phyloP scores from a whole-genome alignment of 2,888 invertebrate genomes.

The Drosophila heteroneura region DNA sequence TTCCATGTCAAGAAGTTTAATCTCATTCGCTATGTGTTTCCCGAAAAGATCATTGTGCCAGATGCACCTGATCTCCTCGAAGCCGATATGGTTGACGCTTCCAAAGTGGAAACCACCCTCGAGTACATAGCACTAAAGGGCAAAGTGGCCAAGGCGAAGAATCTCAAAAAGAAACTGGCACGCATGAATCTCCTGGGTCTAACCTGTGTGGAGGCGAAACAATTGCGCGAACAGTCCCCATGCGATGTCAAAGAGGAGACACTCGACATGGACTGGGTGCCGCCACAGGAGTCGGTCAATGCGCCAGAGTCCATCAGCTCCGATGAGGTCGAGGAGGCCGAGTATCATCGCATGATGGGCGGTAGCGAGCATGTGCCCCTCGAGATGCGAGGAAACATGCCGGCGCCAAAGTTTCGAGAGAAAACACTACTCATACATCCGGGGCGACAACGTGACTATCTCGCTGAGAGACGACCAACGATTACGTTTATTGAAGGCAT shows the following conservation, averaged over 20 bases:
- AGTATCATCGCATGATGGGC: conserved; percentile 26
- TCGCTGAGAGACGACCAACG: conserved; percentile 69
- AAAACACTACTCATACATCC: conserved; percentile 81
- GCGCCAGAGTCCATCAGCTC: neutral
- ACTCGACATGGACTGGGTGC: conserved; percentile 82
- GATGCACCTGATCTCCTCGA: conserved; percentile 39
- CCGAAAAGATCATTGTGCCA: conserved; percentile 59
- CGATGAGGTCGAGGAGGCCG: neutral
- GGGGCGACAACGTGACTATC: conserved; percentile 75
- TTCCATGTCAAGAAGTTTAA: conserved; percentile 83
- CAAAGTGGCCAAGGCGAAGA: conserved; percentile 48
- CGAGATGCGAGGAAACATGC: conserved; percentile 80
- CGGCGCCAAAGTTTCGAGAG: conserved; percentile 81
- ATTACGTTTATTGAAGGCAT: conserved; percentile 69
- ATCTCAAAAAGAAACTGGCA: conserved; percentile 61
- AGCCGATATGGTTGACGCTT: conserved; percentile 43
- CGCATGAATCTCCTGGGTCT: conserved; percentile 77
- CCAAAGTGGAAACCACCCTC: conserved; percentile 64
- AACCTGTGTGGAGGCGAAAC: conserved; percentile 67
- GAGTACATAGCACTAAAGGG: conserved; percentile 74
- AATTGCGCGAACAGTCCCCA: conserved; percentile 58
- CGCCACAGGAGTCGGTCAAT: conserved; percentile 51
- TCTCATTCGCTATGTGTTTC: conserved; percentile 80
- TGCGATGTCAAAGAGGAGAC: conserved; percentile 69
- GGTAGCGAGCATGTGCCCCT: conserved; percentile 40